Evolutionary conservation across 2,888 invertebrate species (phyloP).

Genomic region (Parnassius orleans): DNA sequence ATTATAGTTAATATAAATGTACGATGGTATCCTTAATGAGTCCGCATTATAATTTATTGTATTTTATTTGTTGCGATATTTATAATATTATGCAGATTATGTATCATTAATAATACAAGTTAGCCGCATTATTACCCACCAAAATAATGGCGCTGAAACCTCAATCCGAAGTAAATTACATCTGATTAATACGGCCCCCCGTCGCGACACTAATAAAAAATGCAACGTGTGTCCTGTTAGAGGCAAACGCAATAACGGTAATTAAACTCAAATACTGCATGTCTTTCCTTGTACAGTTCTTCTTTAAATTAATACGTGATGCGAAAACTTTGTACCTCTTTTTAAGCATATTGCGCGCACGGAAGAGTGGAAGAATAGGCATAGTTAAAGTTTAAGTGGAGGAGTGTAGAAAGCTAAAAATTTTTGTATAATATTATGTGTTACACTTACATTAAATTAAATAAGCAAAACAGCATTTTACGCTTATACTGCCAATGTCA

Average conservation of each 20-base stretch:
- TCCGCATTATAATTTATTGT: background rate
- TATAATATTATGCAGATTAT: background rate
- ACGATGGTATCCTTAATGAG: background rate
- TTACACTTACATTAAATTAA: too few relatives aligned
- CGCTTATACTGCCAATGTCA: too few relatives aligned
- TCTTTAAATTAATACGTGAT: too few relatives aligned
- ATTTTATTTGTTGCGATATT: background rate
- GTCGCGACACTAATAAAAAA: constrained; percentile 2
- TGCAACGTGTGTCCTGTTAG: background rate
- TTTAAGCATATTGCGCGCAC: too few relatives aligned
- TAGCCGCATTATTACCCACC: background rate
- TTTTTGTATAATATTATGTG: too few relatives aligned
- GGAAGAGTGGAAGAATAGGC: too few relatives aligned
- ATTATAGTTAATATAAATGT: too few relatives aligned
- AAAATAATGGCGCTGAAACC: constrained; percentile 3
- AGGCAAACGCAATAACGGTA: background rate
- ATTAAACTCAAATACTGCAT: background rate
- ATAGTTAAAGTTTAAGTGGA: too few relatives aligned
- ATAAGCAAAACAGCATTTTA: too few relatives aligned
- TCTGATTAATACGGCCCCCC: background rate
- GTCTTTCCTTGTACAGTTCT: background rate
- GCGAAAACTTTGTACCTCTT: too few relatives aligned
- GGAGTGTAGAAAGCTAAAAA: too few relatives aligned
- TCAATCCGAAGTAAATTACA: constrained; percentile 4
- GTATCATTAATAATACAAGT: constrained; percentile 1